phyloP scores from a whole-genome alignment of 1,140 invertebrate genomes.

The Leptopilina clavipes region DNA sequence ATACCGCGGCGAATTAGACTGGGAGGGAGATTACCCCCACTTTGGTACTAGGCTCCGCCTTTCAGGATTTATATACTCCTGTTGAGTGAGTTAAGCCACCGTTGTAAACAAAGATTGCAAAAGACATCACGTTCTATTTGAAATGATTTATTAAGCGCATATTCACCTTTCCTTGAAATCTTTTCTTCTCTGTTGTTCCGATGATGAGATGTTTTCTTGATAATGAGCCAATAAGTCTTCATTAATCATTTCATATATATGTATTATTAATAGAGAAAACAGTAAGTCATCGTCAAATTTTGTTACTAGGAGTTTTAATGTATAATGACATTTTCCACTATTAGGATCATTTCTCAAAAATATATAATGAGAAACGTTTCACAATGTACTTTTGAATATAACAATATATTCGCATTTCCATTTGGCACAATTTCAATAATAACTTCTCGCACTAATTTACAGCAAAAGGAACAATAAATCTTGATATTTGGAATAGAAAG shows the following conservation, averaged over 20 bases:
- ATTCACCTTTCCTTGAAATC: background rate
- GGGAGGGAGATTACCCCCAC: too few species aligned
- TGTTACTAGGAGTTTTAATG: background rate
- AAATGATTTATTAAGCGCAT: too few species aligned
- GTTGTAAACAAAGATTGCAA: too few species aligned
- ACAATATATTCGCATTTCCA: background rate
- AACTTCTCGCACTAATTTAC: background rate
- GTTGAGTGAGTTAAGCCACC: too few species aligned
- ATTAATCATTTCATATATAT: conserved; percentile 21
- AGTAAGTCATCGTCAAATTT: background rate
- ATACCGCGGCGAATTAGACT: too few species aligned
- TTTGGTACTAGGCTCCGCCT: too few species aligned
- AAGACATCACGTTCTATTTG: too few species aligned
- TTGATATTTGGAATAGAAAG: background rate
- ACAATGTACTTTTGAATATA: background rate
- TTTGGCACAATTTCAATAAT: conserved; percentile 16
- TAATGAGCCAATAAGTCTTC: background rate
- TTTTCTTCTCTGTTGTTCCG: background rate
- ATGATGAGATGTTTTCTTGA: background rate
- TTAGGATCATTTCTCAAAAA: background rate
- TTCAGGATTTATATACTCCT: too few species aligned
- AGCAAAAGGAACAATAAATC: background rate
- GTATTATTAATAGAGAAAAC: background rate
- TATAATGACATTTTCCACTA: background rate
- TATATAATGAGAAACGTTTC: background rate